These are phyloP conservation scores for Mylabris phalerata DNA, from an alignment of 1,140 invertebrate genomes.

Conservation along the genomic window DNA sequence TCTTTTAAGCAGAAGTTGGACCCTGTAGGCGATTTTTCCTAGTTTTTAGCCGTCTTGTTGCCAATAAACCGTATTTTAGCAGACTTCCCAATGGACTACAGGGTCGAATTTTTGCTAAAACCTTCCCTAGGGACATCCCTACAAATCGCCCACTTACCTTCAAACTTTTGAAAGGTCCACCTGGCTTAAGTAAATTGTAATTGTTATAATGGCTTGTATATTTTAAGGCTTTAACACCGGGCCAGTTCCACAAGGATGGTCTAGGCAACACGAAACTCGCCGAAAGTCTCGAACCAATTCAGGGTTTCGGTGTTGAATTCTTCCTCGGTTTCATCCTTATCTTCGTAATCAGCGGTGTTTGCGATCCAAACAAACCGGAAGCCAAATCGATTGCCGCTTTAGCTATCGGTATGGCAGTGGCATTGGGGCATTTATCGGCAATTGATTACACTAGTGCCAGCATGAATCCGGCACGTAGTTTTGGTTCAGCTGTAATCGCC, in stretches of 20 bases:
- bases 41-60: too few relatives aligned
- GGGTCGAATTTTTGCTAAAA: too few relatives aligned
- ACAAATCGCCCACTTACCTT: too few relatives aligned
- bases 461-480: conserved; percentile 84
- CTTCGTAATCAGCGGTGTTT: conserved; percentile 81
- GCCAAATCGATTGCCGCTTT: conserved; percentile 76
- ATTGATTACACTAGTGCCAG: conserved; percentile 78
- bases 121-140: too few relatives aligned
- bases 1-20: neutral
- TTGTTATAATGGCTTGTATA: too few relatives aligned
- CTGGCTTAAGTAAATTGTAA: too few relatives aligned
- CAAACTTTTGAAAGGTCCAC: too few relatives aligned
- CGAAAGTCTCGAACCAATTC: conserved; percentile 46
- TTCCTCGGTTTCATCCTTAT: conserved; percentile 85
- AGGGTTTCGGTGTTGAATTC: conserved; percentile 84
- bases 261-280: conserved; percentile 27
- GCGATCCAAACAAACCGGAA: conserved; percentile 64
- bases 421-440: conserved; percentile 78
- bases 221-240: conserved; percentile 56
- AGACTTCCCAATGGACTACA: neutral
- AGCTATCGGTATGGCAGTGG: conserved; percentile 83
- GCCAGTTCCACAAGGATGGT: conserved; percentile 39
- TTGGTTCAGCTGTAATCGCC: conserved; percentile 77
- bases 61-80: too few relatives aligned
- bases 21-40: too few relatives aligned